Base-by-base conservation (phyloP, 1,140 invertebrate species). In the Apis cerana region DNA sequence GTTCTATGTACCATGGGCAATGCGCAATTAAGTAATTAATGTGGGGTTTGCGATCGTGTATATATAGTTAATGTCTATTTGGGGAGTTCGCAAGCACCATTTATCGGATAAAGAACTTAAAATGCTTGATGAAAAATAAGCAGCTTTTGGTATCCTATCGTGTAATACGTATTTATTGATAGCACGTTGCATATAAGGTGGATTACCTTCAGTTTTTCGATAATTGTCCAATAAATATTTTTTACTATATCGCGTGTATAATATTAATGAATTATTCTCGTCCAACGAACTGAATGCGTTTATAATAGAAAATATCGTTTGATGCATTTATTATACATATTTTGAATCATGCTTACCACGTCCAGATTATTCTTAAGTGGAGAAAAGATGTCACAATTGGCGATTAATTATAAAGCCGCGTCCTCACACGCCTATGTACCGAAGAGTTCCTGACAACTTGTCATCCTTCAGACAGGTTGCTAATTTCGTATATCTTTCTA, bases 151-250 rank as follows among this genome's bases (percentile, higher is more conserved):
- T 48, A 59, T 85, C 83, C 77, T 77, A 90, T 21, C 65, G 78
- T 87, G 87, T 92, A 91, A 86, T 93, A 7, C 33, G 33, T 43
- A 94, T 93, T 94, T 93, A 94, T 94, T 92, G 86, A 89, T 88
- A 90, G 82, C 78, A 86, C 89, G 86, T 91, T 90, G 90, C 88
- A 80, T 70, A 80, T 82, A 80, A 80, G 64, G 69, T 79, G 85
- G 48, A 17, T 68, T 62, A 48, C 43, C 81, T 90, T 90, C 88
- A 89, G 85, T 92, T 90, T 89, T 87, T 5, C 82, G 86, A 80
- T 86, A 84, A 90, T 91, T 89, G 89, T 90, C 85, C 89, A 90
- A 91, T 90, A 91, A 92, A 91, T 91, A 90, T 90, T 91, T 91
- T 92, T 92, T 88, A 91, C 88, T 86, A 75, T 52, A 85, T 86